These are phyloP conservation scores for Rhinoptilus africanus DNA, from an alignment of 2,113 vertebrate species.

Conservation along the genomic window DNA sequence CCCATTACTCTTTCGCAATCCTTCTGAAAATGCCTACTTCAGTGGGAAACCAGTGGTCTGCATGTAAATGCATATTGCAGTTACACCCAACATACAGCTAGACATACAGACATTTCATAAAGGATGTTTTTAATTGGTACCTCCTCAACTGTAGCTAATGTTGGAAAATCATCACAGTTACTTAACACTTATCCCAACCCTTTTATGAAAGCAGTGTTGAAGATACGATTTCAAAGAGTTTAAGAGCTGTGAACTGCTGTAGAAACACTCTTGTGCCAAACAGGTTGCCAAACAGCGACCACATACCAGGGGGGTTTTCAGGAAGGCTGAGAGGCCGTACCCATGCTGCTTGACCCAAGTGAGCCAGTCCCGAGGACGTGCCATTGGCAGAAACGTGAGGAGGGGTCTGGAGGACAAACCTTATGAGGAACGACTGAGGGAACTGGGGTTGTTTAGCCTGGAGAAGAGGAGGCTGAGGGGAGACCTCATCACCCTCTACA, in stretches of 20 bases:
- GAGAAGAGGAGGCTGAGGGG: too few species aligned
- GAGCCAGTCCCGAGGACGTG: rapidly evolving
- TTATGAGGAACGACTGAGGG: too few species aligned
- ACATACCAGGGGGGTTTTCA: neutral
- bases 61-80: neutral
- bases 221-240: neutral
- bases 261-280: neutral
- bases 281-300: neutral
- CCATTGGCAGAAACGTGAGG: rapidly evolving
- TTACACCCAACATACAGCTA: neutral
- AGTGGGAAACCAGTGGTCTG: neutral
- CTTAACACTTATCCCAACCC: neutral
- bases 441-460: too few species aligned
- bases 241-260: neutral
- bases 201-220: neutral
- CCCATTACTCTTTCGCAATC: neutral
- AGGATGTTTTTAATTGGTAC: rapidly evolving
- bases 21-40: neutral
- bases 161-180: neutral
- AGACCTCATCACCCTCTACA: too few species aligned
- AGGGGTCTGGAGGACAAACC: too few species aligned
- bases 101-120: neutral
- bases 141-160: neutral
- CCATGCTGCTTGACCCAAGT: rapidly evolving
- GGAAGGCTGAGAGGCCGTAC: neutral